These are phyloP conservation scores for Struthio camelus DNA, from an alignment of 2,113 vertebrate genomes.

Conservation along the genomic window DNA sequence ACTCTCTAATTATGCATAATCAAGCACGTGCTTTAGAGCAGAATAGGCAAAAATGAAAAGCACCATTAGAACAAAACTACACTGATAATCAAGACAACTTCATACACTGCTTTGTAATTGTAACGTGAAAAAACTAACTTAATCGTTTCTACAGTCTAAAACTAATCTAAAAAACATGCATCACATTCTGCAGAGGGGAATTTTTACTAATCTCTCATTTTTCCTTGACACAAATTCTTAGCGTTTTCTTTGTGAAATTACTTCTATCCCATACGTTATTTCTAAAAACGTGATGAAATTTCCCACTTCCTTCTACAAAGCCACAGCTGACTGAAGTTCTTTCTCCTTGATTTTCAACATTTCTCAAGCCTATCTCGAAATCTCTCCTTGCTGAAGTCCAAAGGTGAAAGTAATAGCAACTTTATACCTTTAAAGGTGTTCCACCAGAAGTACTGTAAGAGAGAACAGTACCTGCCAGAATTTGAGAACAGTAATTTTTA, in stretches of 20 bases:
- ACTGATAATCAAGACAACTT: not conserved
- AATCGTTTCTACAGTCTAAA: not conserved
- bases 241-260: not conserved
- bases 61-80: not conserved
- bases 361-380: not conserved
- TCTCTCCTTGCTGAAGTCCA: not conserved
- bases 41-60: not conserved
- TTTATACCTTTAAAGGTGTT: not conserved
- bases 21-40: not conserved
- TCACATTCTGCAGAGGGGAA: not conserved
- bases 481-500: not conserved
- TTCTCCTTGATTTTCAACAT: not conserved
- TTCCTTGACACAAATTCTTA: not conserved
- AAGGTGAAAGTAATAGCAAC: not conserved
- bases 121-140: not conserved
- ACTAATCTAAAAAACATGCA: not conserved
- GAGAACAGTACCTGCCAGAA: not conserved
- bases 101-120: not conserved
- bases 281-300: not conserved
- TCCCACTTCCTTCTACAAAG: not conserved
- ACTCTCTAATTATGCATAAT: not conserved
- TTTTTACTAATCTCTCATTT: not conserved
- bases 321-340: not conserved
- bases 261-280: not conserved
- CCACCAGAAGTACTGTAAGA: not conserved